Conservation (phyloP, 92 coral and sea anemone species). For the Meandrina meandrites region DNA sequence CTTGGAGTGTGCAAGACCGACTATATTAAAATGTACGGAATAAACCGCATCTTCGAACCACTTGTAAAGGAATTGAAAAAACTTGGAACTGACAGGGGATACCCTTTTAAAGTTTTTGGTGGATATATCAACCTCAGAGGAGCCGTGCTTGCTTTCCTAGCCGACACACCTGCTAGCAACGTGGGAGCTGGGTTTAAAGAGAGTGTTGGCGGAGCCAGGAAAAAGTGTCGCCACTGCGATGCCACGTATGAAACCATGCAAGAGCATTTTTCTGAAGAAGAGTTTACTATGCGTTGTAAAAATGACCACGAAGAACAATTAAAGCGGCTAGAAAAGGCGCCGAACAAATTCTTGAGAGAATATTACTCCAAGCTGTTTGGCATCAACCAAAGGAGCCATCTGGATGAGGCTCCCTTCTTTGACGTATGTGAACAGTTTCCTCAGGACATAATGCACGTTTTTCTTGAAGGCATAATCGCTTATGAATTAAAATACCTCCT, state of each 20-base stretch:
- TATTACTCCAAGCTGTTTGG: slow-evolving; percentile 50
- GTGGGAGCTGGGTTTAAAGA: slow-evolving; percentile 41
- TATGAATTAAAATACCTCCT: slow-evolving; percentile 44
- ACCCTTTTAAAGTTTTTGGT: slow-evolving; percentile 22
- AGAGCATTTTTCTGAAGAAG: slow-evolving; percentile 22
- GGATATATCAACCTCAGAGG: slow-evolving; percentile 31
- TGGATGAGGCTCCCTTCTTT: slow-evolving; percentile 49
- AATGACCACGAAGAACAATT: slow-evolving; percentile 31
- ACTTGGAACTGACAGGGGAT: slow-evolving; percentile 36
- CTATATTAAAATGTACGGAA: slow-evolving; percentile 13
- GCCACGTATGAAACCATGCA: slow-evolving; percentile 33
- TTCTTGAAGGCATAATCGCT: slow-evolving; percentile 51
- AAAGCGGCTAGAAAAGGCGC: slow-evolving; percentile 22
- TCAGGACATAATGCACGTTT: slow-evolving; percentile 61
- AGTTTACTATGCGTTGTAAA: slow-evolving; percentile 25
- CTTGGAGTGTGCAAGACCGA: slow-evolving; percentile 34
- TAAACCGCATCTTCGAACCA: slow-evolving; percentile 36
- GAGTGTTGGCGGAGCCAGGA: slow-evolving; percentile 35
- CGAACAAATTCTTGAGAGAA: slow-evolving; percentile 1
- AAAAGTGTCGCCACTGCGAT: slow-evolving; percentile 42
- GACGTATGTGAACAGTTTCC: slow-evolving; percentile 48
- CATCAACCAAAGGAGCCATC: slow-evolving; percentile 34
- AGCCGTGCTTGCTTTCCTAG: slow-evolving; percentile 34
- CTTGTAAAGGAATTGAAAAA: slow-evolving; percentile 32
- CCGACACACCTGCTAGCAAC: slow-evolving; percentile 45